phyloP scores from a whole-genome alignment of 2,888 invertebrate species.

The Callinectes sapidus region DNA sequence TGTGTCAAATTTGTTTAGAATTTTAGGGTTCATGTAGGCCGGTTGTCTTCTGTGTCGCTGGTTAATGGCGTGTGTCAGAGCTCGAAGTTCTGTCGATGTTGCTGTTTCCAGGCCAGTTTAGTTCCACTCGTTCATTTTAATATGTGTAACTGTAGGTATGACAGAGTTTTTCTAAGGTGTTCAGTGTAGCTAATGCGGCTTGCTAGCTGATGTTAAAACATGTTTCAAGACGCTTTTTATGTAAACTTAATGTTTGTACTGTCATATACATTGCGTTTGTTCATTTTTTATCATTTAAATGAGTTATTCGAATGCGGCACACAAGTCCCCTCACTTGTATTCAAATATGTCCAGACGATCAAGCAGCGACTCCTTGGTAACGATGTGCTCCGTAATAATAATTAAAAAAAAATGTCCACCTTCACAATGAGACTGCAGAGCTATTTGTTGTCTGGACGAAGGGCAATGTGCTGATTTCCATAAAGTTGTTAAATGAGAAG shows the following conservation, averaged over 20 bases:
- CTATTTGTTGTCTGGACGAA: background rate
- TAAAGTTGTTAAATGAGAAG: too few species aligned
- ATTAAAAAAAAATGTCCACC: background rate
- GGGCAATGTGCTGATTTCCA: background rate
- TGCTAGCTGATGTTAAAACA: background rate
- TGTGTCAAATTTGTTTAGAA: background rate
- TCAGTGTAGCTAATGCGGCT: conserved; percentile 17
- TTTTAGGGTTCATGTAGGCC: background rate
- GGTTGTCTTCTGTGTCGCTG: background rate
- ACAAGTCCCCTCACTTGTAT: background rate
- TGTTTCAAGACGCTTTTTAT: background rate
- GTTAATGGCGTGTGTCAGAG: conserved; percentile 4
- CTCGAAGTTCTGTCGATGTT: conserved; percentile 8
- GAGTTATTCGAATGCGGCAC: background rate
- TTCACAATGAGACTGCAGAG: background rate
- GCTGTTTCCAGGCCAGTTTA: conserved; percentile 20
- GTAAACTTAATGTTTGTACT: conserved; percentile 8
- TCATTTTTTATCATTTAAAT: background rate
- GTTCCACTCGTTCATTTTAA: background rate
- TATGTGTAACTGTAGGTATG: conserved; percentile 22
- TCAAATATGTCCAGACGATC: background rate
- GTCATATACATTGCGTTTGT: background rate
- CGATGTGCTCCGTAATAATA: background rate
- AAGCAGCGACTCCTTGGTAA: background rate
- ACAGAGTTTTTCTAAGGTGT: background rate